These are phyloP conservation scores for Plutomurus gul DNA, from an alignment of 1,140 invertebrate genomes.

Conservation along the genomic window DNA sequence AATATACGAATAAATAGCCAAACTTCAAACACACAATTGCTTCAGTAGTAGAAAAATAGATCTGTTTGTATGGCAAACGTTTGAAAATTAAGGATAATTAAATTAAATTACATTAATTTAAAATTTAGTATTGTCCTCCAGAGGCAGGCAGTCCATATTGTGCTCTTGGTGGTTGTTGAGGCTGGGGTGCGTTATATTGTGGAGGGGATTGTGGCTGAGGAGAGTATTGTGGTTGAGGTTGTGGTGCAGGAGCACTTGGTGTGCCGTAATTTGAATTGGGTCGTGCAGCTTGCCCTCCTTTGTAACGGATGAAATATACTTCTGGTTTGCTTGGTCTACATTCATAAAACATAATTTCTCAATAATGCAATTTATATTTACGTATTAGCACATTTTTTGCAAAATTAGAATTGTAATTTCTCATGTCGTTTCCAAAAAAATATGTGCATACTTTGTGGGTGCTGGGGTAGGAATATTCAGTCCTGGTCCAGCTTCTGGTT, in stretches of 20 bases:
- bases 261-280: neutral
- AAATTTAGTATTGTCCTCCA: neutral
- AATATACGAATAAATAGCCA: no score
- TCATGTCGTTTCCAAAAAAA: no score
- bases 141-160: slow-evolving; percentile 19
- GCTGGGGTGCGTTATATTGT: neutral
- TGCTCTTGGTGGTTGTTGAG: neutral
- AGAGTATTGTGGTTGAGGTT: neutral
- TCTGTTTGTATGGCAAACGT: neutral
- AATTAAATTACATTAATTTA: neutral
- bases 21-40: no score
- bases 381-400: no score
- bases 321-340: slow-evolving; percentile 74
- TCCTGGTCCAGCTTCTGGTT: slow-evolving; percentile 78
- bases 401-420: no score
- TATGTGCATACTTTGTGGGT: slow-evolving; percentile 76
- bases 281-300: slow-evolving; percentile 60
- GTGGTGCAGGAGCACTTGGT: neutral
- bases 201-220: slow-evolving; percentile 27
- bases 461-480: slow-evolving; percentile 73
- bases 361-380: no score
- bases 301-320: slow-evolving; percentile 86
- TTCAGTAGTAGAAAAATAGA: slow-evolving; percentile 1
- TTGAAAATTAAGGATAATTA: neutral
- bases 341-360: no score